These are phyloP conservation scores for Himantopus leucocephalus DNA, from an alignment of 2,113 vertebrate genomes.

Conservation along the genomic window DNA sequence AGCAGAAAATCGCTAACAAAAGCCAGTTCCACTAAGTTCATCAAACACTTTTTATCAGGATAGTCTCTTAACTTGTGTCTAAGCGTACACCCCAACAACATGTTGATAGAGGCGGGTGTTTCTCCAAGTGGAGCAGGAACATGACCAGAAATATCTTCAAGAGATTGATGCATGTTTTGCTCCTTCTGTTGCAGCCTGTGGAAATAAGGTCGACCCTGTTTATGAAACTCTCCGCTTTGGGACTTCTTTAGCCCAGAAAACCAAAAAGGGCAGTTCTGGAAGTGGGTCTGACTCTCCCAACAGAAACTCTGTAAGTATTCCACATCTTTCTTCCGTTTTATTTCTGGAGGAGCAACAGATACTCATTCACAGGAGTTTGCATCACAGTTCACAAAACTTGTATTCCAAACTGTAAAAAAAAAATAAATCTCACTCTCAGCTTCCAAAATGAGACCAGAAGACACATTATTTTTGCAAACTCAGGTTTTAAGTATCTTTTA, in stretches of 20 bases:
- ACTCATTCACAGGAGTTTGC: background rate
- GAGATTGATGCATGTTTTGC: background rate
- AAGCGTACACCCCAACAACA: background rate
- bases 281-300: conserved; percentile 91
- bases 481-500: background rate
- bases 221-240: conserved; percentile 97
- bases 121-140: background rate
- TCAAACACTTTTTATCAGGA: background rate
- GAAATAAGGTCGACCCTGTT: conserved; percentile 97
- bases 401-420: background rate
- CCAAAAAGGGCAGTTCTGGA: conserved; percentile 85
- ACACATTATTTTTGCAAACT: background rate
- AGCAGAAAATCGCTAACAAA: background rate
- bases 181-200: conserved; percentile 83
- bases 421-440: background rate
- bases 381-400: background rate
- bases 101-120: background rate
- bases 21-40: background rate
- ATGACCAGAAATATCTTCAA: background rate
- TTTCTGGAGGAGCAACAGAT: background rate
- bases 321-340: background rate
- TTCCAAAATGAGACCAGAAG: background rate
- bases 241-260: conserved; percentile 94
- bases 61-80: background rate
- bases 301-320: conserved; percentile 86